A percentile compares a stretch with the other conserved stretches of the same genome.
Conservation (phyloP, 2,888 invertebrate genomes). For the Atherix ibis region DNA sequence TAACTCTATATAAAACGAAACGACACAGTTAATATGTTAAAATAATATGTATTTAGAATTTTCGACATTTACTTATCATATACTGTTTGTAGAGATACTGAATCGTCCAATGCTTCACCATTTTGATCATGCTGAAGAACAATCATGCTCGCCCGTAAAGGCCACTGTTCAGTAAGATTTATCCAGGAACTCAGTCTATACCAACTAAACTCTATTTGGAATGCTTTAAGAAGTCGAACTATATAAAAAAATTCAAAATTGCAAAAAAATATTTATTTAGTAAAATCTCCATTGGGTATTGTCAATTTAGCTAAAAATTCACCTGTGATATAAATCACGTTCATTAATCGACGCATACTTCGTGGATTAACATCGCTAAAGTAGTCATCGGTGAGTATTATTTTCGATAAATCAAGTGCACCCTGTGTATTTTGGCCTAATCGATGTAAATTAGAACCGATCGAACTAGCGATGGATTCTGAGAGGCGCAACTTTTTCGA, state of each 20-base stretch:
- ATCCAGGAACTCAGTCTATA: slow-evolving; percentile 96
- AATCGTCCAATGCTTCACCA: slow-evolving; percentile 76
- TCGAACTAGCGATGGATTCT: slow-evolving; percentile 81
- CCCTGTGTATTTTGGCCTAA: slow-evolving; percentile 49
- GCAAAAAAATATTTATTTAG: not conserved
- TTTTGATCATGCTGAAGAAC: slow-evolving; percentile 84
- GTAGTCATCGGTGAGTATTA: slow-evolving; percentile 92
- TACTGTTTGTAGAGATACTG: slow-evolving; percentile 69
- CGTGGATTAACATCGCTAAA: slow-evolving; percentile 97
- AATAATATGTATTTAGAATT: slow-evolving; percentile 1
- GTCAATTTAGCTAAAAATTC: slow-evolving; percentile 9
- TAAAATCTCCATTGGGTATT: not conserved
- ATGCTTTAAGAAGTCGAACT: slow-evolving; percentile 92
- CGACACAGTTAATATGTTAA: slow-evolving; percentile 2
- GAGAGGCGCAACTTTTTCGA: slow-evolving; percentile 63
- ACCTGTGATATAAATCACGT: slow-evolving; percentile 93
- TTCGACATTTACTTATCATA: slow-evolving; percentile 69
- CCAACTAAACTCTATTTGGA: slow-evolving; percentile 99
- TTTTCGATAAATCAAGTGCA: slow-evolving; percentile 44
- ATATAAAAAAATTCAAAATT: slow-evolving; percentile 11
- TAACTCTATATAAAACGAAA: slow-evolving; percentile 40
- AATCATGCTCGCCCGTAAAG: slow-evolving; percentile 93
- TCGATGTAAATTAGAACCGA: slow-evolving; percentile 73
- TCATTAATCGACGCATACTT: slow-evolving; percentile 91
- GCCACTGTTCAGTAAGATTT: slow-evolving; percentile 98